phyloP scores from a whole-genome alignment of 2,797 vertebrate genomes.

The Enteromius treurensis region DNA sequence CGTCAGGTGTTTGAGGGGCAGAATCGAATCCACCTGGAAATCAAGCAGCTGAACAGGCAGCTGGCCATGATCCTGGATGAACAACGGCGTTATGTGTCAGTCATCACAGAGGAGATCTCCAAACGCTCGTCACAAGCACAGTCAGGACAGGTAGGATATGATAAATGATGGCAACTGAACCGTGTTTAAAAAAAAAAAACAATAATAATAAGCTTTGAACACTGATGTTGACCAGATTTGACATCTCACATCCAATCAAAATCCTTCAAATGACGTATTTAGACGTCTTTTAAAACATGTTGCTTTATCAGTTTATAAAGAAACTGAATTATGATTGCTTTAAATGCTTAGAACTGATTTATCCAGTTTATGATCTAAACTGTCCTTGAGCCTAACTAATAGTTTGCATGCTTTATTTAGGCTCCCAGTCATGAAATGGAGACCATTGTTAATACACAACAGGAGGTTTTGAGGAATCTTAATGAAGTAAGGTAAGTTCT shows the following conservation, averaged over 20 bases:
- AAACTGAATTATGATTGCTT: neutral
- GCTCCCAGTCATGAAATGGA: constrained; percentile 80
- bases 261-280: neutral
- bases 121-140: constrained; percentile 77
- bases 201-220: neutral
- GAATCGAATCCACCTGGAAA: constrained; percentile 95
- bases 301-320: neutral
- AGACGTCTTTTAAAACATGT: neutral
- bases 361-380: neutral
- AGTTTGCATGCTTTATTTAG: constrained; percentile 64
- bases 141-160: constrained; percentile 81
- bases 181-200: neutral
- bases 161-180: no score
- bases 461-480: constrained; percentile 88
- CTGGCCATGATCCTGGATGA: constrained; percentile 97
- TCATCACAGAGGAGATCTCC: constrained; percentile 85
- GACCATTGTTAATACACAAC: constrained; percentile 82
- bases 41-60: constrained; percentile 93
- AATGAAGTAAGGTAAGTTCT: constrained; percentile 87
- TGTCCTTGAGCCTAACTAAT: neutral
- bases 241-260: neutral
- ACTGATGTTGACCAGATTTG: neutral
- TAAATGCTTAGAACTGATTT: neutral
- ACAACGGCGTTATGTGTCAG: constrained; percentile 89
- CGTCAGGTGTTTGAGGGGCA: constrained; percentile 97